phyloP scores from a whole-genome alignment of 2,797 vertebrate species.

The Chelmon rostratus region DNA sequence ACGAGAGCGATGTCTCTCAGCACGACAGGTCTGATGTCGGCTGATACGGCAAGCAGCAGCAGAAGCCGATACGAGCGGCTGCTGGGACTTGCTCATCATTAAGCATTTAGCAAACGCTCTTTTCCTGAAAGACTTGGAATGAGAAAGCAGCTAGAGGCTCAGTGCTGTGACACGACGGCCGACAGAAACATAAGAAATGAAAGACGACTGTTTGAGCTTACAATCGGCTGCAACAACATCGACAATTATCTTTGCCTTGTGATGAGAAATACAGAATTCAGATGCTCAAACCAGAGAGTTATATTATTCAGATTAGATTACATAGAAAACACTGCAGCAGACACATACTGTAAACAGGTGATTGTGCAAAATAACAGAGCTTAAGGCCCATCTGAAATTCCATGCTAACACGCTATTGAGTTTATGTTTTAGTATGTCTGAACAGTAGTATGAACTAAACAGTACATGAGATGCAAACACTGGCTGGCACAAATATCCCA shows the following conservation, averaged over 20 bases:
- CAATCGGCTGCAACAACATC: background rate
- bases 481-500: too few relatives aligned
- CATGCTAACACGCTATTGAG: too few relatives aligned
- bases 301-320: background rate
- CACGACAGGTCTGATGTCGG: constrained; percentile 18
- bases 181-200: background rate
- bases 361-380: too few relatives aligned
- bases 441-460: too few relatives aligned
- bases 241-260: background rate
- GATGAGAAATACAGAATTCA: background rate
- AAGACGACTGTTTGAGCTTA: background rate
- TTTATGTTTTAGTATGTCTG: too few relatives aligned
- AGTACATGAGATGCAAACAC: too few relatives aligned
- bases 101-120: constrained; percentile 17
- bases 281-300: too few relatives aligned
- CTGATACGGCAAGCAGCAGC: background rate
- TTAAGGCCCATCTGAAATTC: too few relatives aligned
- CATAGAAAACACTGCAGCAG: background rate
- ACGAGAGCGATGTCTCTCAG: constrained; percentile 15
- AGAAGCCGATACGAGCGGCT: background rate
- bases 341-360: background rate
- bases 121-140: constrained; percentile 5
- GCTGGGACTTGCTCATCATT: constrained; percentile 15
- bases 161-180: background rate
- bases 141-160: constrained; percentile 4